phyloP scores from a whole-genome alignment of 2,113 vertebrate genomes.

The Dolichotis patagonum region DNA sequence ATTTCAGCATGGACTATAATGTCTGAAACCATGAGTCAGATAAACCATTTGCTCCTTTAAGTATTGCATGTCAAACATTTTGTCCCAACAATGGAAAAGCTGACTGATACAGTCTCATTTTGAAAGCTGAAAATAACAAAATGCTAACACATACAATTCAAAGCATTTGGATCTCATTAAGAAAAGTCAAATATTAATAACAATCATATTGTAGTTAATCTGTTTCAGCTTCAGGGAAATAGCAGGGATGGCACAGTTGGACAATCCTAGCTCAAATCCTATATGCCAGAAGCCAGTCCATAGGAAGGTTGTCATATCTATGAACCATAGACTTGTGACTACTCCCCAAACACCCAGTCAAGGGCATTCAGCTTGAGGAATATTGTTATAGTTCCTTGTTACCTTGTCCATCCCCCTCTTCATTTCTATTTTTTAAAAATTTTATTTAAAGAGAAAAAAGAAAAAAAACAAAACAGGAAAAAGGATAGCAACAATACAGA shows the following conservation, averaged over 20 bases:
- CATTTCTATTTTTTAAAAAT: too few relatives aligned
- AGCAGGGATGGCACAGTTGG: neutral
- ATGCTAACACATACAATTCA: neutral
- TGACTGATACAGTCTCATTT: neutral
- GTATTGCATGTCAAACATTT: neutral
- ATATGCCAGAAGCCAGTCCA: neutral
- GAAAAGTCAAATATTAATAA: neutral
- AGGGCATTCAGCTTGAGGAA: neutral
- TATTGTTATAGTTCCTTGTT: neutral
- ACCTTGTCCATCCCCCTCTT: neutral
- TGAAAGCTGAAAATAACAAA: slow-evolving; percentile 1
- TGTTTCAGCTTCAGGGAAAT: neutral
- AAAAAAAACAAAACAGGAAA: too few relatives aligned
- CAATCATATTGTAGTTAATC: neutral
- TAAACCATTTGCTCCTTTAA: neutral
- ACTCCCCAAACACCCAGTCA: neutral
- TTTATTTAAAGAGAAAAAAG: too few relatives aligned
- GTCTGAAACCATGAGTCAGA: neutral
- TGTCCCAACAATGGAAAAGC: neutral
- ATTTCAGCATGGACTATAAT: neutral
- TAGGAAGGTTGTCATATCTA: neutral
- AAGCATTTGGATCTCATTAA: slow-evolving; percentile 21
- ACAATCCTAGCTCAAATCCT: neutral
- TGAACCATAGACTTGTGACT: neutral
- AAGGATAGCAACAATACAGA: too few relatives aligned